phyloP scores from a whole-genome alignment of 1,140 invertebrate genomes.

The Bombus soroeensis region DNA sequence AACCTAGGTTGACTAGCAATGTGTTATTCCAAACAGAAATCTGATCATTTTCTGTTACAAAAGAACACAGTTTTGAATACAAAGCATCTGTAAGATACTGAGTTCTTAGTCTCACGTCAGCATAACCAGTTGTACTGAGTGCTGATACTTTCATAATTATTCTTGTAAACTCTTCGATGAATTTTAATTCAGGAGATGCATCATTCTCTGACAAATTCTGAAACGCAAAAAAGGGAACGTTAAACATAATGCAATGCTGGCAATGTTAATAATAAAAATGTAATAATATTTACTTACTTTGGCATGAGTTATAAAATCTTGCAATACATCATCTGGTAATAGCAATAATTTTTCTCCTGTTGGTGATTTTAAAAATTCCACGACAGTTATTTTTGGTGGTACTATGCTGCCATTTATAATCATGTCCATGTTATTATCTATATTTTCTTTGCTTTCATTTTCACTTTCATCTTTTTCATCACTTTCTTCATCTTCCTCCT shows the following conservation, averaged over 20 bases:
- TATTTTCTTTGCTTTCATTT: slow-evolving; percentile 51
- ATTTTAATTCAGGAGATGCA: slow-evolving; percentile 73
- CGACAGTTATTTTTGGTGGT: slow-evolving; percentile 74
- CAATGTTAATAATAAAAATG: not conserved
- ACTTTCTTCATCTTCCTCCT: slow-evolving; percentile 81
- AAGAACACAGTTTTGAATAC: slow-evolving; percentile 85
- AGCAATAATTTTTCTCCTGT: slow-evolving; percentile 84
- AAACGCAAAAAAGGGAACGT: slow-evolving; percentile 53
- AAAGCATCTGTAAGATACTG: slow-evolving; percentile 83
- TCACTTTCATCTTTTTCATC: slow-evolving; percentile 57
- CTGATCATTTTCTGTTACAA: slow-evolving; percentile 82
- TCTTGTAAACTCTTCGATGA: slow-evolving; percentile 80
- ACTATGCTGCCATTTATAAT: slow-evolving; percentile 62
- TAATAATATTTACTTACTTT: slow-evolving; percentile 71
- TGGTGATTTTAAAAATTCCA: slow-evolving; percentile 84
- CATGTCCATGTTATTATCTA: slow-evolving; percentile 73
- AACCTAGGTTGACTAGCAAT: slow-evolving; percentile 86
- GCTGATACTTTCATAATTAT: slow-evolving; percentile 86
- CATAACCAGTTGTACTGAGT: slow-evolving; percentile 82
- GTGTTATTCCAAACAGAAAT: slow-evolving; percentile 85
- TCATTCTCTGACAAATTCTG: slow-evolving; percentile 65
- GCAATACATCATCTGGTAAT: slow-evolving; percentile 80
- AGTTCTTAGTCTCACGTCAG: slow-evolving; percentile 83
- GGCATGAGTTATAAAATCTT: slow-evolving; percentile 80
- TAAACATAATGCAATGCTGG: slow-evolving; percentile 5